Evolutionary conservation across 2,888 invertebrate genomes (phyloP).

Genomic region (Synergus itoensis): DNA sequence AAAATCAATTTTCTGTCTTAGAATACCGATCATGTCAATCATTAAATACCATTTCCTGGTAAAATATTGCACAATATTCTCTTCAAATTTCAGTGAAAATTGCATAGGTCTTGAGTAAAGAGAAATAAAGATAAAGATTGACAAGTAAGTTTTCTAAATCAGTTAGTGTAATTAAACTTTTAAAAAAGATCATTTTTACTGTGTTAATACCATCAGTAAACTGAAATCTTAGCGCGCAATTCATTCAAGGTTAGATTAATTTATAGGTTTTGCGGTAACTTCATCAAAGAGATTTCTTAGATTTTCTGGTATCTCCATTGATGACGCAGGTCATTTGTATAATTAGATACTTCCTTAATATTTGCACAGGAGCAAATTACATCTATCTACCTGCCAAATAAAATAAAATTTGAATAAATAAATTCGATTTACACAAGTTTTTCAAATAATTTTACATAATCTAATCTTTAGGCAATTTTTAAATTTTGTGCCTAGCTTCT

Average conservation of each 20-base stretch:
- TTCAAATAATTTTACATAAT: not conserved
- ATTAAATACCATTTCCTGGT: not conserved
- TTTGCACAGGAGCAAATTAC: not conserved
- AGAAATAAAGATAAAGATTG: not conserved
- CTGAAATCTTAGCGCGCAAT: slow-evolving; percentile 25
- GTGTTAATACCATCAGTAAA: slow-evolving; percentile 9
- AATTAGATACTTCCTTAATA: not conserved
- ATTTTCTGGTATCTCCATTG: slow-evolving; percentile 8
- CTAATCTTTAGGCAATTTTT: not conserved
- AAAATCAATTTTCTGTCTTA: not conserved
- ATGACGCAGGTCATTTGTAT: not conserved
- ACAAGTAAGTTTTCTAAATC: not conserved
- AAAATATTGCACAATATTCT: not conserved
- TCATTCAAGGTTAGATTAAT: slow-evolving; percentile 37
- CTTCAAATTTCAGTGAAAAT: not conserved
- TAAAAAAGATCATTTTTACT: slow-evolving; percentile 5
- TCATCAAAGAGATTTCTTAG: not conserved
- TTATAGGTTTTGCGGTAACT: slow-evolving; percentile 12
- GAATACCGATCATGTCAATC: not conserved
- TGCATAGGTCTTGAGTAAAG: not conserved
- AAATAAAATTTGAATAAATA: not conserved
- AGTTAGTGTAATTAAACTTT: not conserved
- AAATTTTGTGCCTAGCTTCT: too few species aligned
- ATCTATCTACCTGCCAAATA: not conserved
- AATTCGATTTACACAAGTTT: not conserved